Base-by-base conservation (phyloP, 2,113 vertebrate genomes). In the Spilogale gracilis region DNA sequence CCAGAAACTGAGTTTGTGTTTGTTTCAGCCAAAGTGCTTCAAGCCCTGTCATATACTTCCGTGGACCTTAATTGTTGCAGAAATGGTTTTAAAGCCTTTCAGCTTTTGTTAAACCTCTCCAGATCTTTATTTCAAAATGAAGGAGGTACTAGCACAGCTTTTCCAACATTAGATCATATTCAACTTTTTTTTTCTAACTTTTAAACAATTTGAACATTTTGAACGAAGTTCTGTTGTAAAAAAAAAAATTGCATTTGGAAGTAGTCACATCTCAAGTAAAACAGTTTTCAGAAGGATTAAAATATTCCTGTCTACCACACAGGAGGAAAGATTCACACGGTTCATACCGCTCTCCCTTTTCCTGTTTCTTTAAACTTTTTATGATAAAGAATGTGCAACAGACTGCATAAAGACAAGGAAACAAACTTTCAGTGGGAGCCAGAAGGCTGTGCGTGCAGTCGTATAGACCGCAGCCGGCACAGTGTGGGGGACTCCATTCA, bases 1-100 rank as follows among this genome's bases (percentile, higher is more conserved):
- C 48, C 69, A 61, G 74, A 94, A 96, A 74, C 74, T 94, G 65
- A 74, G 80, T 96, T 48, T 95, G 79, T 95, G 79, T 97, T 97
- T 93, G 90, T 95, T 94, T 97, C 85, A 83, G 74, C 61, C 56
- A 60, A 73, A 67, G 69, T 94, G 63, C 89, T 93, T 91, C 79
- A 12, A 67, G 60, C 54, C 54, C 32, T 67, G 92, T 86, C 80
- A 6, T 43, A 3, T 11, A 78, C 32, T 45, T 54, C 61, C n/a
- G 18, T 3, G 43, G 84, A 65, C 67, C 91, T 73, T 56, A 27
- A 32, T 52, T 67, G 78, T 84, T 73, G 38, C 9, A 32, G 80
- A 87, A 85, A 74, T 52, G 88, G 79, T 90, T 94, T 81, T 67
- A 73, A 82, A 90, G 67, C n/a, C 30, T 93, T 63, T 86, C 10